Evolutionary conservation across 2,888 invertebrate species (phyloP).

Genomic region (Sminthurinus aureus): DNA sequence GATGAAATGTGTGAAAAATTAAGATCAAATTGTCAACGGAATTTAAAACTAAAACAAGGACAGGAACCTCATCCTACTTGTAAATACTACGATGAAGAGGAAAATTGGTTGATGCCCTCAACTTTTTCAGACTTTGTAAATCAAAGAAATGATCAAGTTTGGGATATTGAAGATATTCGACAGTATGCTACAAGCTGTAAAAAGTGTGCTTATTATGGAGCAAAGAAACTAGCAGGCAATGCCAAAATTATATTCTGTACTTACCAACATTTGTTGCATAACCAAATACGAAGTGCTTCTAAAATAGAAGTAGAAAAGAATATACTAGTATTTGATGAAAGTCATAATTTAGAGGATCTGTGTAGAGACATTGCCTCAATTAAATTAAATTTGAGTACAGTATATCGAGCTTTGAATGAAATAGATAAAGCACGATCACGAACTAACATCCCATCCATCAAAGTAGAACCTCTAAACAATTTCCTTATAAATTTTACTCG

Average conservation of each 20-base stretch:
- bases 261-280: slow-evolving; percentile 68
- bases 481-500: neutral
- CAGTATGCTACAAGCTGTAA: slow-evolving; percentile 35
- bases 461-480: neutral
- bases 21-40: neutral
- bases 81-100: neutral
- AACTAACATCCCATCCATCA: neutral
- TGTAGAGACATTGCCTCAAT: slow-evolving; percentile 63
- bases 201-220: slow-evolving; percentile 50
- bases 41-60: neutral
- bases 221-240: slow-evolving; percentile 28
- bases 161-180: slow-evolving; percentile 54
- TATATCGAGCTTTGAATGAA: neutral
- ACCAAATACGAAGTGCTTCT: slow-evolving; percentile 62
- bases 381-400: neutral
- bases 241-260: slow-evolving; percentile 68
- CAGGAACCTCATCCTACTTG: neutral
- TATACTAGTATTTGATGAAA: slow-evolving; percentile 68
- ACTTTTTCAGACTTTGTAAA: neutral
- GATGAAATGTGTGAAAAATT: neutral
- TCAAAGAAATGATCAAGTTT: slow-evolving; percentile 29
- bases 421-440: slow-evolving; percentile 11
- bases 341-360: slow-evolving; percentile 69
- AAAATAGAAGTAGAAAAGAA: slow-evolving; percentile 64
- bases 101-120: neutral